Conservation (phyloP, 2,888 invertebrate species). For the Sarcophaga rosellei region DNA sequence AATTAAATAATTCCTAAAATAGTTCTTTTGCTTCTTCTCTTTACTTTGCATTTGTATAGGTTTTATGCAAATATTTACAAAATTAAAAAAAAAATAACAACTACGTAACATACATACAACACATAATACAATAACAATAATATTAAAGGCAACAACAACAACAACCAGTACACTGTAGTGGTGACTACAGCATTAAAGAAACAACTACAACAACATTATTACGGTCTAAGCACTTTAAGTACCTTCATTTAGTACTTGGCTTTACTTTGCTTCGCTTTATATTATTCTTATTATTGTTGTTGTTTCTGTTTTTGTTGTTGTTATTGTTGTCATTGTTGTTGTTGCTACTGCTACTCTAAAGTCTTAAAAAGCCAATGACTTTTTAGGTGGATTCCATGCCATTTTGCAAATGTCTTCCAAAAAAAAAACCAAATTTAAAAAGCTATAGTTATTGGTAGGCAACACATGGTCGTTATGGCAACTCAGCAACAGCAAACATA, state of each 20-base stretch:
- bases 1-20: constrained; percentile 26
- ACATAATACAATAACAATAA: background rate
- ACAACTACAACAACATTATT: background rate
- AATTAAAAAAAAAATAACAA: constrained; percentile 25
- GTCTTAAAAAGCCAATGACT: constrained; percentile 66
- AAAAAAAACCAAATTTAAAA: background rate
- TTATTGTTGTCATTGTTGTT: constrained; percentile 6
- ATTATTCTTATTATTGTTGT: constrained; percentile 11
- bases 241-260: background rate
- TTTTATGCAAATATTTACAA: constrained; percentile 60
- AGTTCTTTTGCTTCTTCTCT: constrained; percentile 1
- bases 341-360: constrained; percentile 11
- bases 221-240: constrained; percentile 23
- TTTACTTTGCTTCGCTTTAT: background rate
- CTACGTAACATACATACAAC: background rate
- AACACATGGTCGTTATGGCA: constrained; percentile 57
- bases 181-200: no score
- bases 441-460: constrained; percentile 37
- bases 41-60: constrained; percentile 24
- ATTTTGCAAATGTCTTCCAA: constrained; percentile 7
- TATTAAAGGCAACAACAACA: constrained; percentile 12
- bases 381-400: constrained; percentile 53
- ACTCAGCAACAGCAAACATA: constrained; percentile 4
- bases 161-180: background rate
- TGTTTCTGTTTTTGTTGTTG: background rate